Evolutionary conservation across 1,140 invertebrate genomes (phyloP).

Genomic region (Halesus radiatus): DNA sequence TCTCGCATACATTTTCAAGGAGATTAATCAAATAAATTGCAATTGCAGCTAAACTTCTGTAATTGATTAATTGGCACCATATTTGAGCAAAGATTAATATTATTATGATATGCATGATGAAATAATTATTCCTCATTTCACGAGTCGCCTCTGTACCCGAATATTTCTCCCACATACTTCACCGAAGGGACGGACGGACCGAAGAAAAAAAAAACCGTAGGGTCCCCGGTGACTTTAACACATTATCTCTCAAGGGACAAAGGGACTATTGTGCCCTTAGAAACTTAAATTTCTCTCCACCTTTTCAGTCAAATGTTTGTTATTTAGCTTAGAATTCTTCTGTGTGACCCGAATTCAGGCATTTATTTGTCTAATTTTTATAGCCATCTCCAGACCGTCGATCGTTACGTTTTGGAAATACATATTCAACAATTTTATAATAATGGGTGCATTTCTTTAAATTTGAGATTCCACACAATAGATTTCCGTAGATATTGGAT

Average conservation of each 20-base stretch:
- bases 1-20: too few species aligned
- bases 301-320: constrained; percentile 28
- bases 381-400: background rate
- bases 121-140: background rate
- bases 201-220: constrained; percentile 12
- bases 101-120: too few species aligned
- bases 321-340: constrained; percentile 30
- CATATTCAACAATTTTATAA: background rate
- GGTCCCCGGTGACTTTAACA: constrained; percentile 36
- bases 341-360: constrained; percentile 13
- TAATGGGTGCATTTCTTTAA: too few species aligned
- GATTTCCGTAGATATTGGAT: too few species aligned
- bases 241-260: constrained; percentile 33
- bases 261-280: constrained; percentile 22
- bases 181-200: constrained; percentile 5
- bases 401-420: background rate
- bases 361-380: constrained; percentile 28
- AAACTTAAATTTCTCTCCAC: constrained; percentile 30
- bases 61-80: too few species aligned
- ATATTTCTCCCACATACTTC: constrained; percentile 38
- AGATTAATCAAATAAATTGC: too few species aligned
- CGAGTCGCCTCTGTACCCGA: background rate
- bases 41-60: too few species aligned
- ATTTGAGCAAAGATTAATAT: too few species aligned
- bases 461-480: too few species aligned